Conservation (phyloP, 2,797 vertebrate genomes). For the Propithecus deckenii region DNA sequence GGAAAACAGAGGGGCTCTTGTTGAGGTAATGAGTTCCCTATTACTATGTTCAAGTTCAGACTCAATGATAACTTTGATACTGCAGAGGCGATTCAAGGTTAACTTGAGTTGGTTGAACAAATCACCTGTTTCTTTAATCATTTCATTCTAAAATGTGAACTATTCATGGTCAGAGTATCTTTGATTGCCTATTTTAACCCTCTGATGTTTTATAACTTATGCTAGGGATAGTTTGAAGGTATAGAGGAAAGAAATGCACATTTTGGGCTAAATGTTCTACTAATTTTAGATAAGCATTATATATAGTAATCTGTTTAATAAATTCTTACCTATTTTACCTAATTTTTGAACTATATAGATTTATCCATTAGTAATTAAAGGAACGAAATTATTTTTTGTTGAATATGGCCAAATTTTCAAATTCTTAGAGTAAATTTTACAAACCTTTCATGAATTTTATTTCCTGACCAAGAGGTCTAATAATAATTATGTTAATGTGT, state of each 20-base stretch:
- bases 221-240: background rate
- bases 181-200: background rate
- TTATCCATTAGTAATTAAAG: background rate
- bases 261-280: constrained; percentile 20
- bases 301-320: background rate
- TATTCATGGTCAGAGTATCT: background rate
- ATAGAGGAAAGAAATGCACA: background rate
- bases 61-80: background rate
- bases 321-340: background rate
- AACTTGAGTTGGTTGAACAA: background rate
- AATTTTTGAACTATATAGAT: background rate
- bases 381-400: constrained; percentile 2
- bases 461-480: background rate
- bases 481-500: background rate
- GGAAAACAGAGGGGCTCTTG: background rate
- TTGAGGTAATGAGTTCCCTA: background rate
- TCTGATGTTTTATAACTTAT: background rate
- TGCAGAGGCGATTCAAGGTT: background rate
- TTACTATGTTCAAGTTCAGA: constrained; percentile 20
- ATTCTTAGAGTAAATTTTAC: constrained; percentile 5
- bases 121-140: background rate
- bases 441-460: constrained; percentile 12
- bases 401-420: background rate
- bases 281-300: background rate
- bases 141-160: constrained; percentile 15